A percentile compares a stretch with the other conserved stretches of the same genome.
Conservation (phyloP, 2,113 vertebrate genomes). For the Condylura cristata region DNA sequence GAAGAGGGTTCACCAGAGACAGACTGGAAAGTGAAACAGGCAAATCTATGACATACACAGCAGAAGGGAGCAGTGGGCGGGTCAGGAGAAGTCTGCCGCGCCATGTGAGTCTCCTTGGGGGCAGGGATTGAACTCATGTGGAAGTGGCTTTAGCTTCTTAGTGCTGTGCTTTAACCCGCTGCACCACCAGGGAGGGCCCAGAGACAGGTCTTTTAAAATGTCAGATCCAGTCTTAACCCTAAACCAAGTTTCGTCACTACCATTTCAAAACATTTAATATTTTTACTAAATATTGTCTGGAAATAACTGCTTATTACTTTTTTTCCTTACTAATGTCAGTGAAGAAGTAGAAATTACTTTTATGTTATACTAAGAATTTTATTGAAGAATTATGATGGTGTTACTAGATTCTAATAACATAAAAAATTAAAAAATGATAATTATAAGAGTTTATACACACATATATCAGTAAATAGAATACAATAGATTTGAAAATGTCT, state of each 20-base stretch:
- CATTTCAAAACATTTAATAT: constrained; percentile 30
- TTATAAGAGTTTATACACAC: not conserved
- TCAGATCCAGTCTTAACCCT: not conserved
- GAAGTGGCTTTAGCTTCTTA: no score
- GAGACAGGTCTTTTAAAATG: not conserved
- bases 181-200: no score
- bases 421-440: no score
- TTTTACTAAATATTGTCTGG: not conserved
- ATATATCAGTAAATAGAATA: not conserved
- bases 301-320: constrained; percentile 27
- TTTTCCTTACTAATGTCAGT: constrained; percentile 15
- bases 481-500: not conserved
- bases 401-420: not conserved
- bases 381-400: not conserved
- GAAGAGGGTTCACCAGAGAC: no score
- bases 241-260: not conserved
- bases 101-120: no score
- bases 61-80: no score
- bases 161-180: no score
- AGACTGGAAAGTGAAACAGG: no score
- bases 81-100: no score
- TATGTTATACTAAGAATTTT: constrained; percentile 8
- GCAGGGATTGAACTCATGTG: no score
- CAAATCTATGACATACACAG: no score
- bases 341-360: constrained; percentile 52